Evolutionary conservation across 2,113 vertebrate species (phyloP).

Genomic region (Neotragus moschatus): DNA sequence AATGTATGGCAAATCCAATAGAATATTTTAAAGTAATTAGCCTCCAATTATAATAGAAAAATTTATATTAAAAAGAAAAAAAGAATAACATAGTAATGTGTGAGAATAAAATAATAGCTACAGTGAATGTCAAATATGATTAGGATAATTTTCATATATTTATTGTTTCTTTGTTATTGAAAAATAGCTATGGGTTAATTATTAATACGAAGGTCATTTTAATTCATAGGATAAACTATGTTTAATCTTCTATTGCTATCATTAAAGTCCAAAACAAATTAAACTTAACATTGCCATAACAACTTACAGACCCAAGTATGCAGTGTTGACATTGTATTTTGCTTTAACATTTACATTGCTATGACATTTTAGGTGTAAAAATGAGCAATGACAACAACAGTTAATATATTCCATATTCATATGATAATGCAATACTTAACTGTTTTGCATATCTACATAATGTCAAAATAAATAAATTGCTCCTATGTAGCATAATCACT

Average conservation of each 20-base stretch:
- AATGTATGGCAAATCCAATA: too few species aligned
- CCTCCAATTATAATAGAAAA: too few species aligned
- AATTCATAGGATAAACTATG: not conserved
- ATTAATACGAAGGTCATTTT: not conserved
- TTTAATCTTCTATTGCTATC: not conserved
- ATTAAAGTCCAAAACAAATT: constrained; percentile 18
- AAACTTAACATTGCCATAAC: not conserved
- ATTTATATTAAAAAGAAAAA: too few species aligned
- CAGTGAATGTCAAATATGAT: not conserved
- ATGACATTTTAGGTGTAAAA: not conserved
- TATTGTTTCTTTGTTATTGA: not conserved
- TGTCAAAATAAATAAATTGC: constrained; percentile 21
- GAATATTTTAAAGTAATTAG: too few species aligned
- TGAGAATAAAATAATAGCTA: not conserved
- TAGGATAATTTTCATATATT: not conserved
- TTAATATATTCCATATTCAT: not conserved
- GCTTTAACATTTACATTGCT: not conserved
- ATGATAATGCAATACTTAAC: not conserved
- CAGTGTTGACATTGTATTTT: not conserved
- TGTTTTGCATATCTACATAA: constrained; percentile 36
- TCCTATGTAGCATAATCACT: constrained; percentile 21
- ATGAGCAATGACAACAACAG: not conserved
- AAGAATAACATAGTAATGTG: not conserved
- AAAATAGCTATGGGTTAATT: not conserved
- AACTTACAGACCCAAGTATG: not conserved